Base-by-base conservation (phyloP, 2,888 invertebrate genomes). In the Notocelia uddmanniana region DNA sequence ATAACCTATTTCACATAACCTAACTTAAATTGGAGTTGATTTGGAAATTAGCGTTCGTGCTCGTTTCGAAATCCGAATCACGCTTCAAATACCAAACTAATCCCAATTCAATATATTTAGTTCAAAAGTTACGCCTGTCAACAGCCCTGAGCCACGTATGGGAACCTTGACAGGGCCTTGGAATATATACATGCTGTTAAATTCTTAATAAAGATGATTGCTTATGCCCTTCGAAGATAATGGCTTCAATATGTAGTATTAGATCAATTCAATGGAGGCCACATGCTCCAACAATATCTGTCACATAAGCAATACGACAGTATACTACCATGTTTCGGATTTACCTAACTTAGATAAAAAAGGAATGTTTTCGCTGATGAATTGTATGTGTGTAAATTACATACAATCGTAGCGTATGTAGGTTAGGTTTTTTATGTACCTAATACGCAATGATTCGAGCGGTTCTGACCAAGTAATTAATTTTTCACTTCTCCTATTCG, bases 171-270 rank as follows among this genome's bases (percentile, higher is more conserved):
- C 50, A 31, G 62, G 15, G 37, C 52, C 52, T 37, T 64, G 54
- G 34, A 34, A 37, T 37, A 41, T 45, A 41, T 23, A 52, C 21
- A 59, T 55, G 23, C 3, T 23, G 54, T 66, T 66, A 23, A 66
- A 60, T 55, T 34, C 15, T 52, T 52, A 64, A 37, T 64, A 54
- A 19, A 15, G 15, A 54, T 64, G 37, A 54, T 64, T 64, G 5
- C 23, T 10, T 52, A 11, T 64, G 64, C 54, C 64, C 52, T 64
- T 64, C 64, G 64, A 54, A 64, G 34, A 64, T 64, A 64, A 64
- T 64, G 21, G 64, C 21, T 19, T 19, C 52, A 54, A 23, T 64
- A 21, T n/a, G 15, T 64, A 34, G n/a, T 54, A 50, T 21, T 63
- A 52, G 63, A 50, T 63, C 31, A 52, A 52, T 63, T 63, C 50